Conservation (phyloP, 1,140 invertebrate species). For the Cheumatopsyche charites region DNA sequence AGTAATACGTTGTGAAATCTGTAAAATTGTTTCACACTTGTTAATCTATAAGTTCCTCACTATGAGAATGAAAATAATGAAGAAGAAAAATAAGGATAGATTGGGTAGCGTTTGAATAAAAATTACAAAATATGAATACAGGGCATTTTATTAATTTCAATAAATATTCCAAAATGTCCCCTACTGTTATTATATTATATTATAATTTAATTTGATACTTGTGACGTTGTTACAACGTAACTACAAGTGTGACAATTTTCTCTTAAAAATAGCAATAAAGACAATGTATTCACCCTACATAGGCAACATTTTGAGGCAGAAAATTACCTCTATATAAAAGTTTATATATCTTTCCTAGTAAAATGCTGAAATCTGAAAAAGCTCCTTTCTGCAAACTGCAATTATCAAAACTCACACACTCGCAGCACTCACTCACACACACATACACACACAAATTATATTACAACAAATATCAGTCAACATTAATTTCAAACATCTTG, state of each 20-base stretch:
- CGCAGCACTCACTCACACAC: background rate
- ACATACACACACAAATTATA: conserved; percentile 2
- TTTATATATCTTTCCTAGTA: conserved; percentile 22
- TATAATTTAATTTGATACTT: conserved; percentile 50
- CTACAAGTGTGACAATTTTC: conserved; percentile 49
- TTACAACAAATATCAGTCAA: background rate
- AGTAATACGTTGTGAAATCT: too few species aligned
- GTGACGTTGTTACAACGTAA: conserved; percentile 50
- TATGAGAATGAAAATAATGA: too few species aligned
- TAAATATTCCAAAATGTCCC: conserved; percentile 50
- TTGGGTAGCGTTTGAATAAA: conserved; percentile 27
- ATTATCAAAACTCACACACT: background rate
- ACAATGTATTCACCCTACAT: conserved; percentile 47
- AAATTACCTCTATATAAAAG: conserved; percentile 33
- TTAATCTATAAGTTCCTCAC: too few species aligned
- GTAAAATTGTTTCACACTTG: too few species aligned
- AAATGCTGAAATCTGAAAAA: background rate
- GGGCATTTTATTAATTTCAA: conserved; percentile 50
- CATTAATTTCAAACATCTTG: background rate
- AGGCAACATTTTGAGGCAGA: conserved; percentile 41
- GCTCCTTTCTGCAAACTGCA: background rate
- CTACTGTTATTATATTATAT: conserved; percentile 49
- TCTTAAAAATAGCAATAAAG: conserved; percentile 49
- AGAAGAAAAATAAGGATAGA: too few species aligned
- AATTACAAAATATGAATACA: conserved; percentile 41